A percentile compares a stretch with the other conserved stretches of the same genome.
phyloP scores from a whole-genome alignment of 2,797 vertebrate species.

The Oryzias dopingdopingensis region DNA sequence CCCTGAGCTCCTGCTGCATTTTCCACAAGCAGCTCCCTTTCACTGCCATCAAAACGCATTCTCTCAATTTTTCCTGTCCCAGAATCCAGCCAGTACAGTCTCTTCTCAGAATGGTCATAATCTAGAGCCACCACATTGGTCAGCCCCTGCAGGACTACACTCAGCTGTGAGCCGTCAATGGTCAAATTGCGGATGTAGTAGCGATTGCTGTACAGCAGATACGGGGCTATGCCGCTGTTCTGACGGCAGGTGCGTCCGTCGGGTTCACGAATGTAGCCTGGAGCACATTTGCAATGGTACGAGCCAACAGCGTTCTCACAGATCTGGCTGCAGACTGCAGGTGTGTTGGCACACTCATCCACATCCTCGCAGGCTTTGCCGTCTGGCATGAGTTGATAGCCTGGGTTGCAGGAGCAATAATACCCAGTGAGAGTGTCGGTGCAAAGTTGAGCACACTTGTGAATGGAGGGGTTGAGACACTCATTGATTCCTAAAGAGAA shows the following conservation, averaged over 20 bases:
- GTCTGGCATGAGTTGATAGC: slow-evolving; percentile 75
- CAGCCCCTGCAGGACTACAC: slow-evolving; percentile 70
- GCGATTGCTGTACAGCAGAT: slow-evolving; percentile 73
- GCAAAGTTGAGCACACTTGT: slow-evolving; percentile 77
- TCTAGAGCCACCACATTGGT: slow-evolving; percentile 68
- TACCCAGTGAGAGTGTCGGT: slow-evolving; percentile 73
- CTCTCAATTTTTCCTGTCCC: slow-evolving; percentile 65
- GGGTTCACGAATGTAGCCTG: slow-evolving; percentile 72
- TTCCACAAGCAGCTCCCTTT: slow-evolving; percentile 60
- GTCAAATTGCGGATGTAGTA: slow-evolving; percentile 79
- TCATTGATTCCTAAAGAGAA: slow-evolving; percentile 71
- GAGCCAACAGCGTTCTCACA: slow-evolving; percentile 73
- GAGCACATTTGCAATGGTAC: slow-evolving; percentile 74
- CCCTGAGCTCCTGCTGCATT: slow-evolving; percentile 62
- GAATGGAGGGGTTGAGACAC: slow-evolving; percentile 63
- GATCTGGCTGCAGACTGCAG: slow-evolving; percentile 75
- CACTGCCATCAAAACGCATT: slow-evolving; percentile 70
- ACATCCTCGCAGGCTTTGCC: slow-evolving; percentile 78
- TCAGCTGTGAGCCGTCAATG: slow-evolving; percentile 67
- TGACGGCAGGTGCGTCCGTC: slow-evolving; percentile 76
- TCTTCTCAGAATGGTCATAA: slow-evolving; percentile 70
- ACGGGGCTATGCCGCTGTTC: slow-evolving; percentile 73
- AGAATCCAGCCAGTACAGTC: slow-evolving; percentile 73
- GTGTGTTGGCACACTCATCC: slow-evolving; percentile 70
- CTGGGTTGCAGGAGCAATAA: slow-evolving; percentile 73